Conservation (phyloP, 1,140 invertebrate species). For the Leucophenga varia region DNA sequence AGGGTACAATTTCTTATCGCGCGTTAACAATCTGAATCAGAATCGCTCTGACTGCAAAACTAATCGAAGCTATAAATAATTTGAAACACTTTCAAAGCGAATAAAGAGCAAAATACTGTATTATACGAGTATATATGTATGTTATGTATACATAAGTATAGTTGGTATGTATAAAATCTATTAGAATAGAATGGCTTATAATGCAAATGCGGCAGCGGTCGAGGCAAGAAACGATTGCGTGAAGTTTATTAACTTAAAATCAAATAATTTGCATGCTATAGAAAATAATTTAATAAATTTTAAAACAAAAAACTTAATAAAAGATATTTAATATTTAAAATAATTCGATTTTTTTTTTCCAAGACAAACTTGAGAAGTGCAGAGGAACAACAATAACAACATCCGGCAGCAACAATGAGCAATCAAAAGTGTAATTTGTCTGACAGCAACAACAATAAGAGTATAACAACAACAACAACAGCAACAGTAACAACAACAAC, state of each 20-base stretch:
- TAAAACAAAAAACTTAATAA: conserved; percentile 16
- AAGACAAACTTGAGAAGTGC: too few species aligned
- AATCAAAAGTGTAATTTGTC: conserved; percentile 19
- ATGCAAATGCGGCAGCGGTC: conserved; percentile 23
- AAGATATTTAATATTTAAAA: conserved; percentile 4
- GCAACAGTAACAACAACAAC: conserved; percentile 1
- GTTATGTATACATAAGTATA: too few species aligned
- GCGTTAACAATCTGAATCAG: too few species aligned
- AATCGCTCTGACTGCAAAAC: too few species aligned
- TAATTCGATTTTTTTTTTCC: too few species aligned
- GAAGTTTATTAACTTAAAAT: neutral
- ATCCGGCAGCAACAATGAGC: conserved; percentile 33
- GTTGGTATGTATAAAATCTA: conserved; percentile 27
- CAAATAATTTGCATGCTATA: neutral
- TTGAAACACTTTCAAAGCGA: conserved; percentile 23
- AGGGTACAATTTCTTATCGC: too few species aligned
- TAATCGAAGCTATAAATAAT: conserved; percentile 35
- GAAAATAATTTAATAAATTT: conserved; percentile 38
- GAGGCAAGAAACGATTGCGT: conserved; percentile 10
- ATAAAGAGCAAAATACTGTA: too few species aligned
- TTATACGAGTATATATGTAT: too few species aligned
- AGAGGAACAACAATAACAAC: conserved; percentile 28
- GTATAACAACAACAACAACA: conserved; percentile 26
- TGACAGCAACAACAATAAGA: conserved; percentile 10
- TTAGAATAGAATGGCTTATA: conserved; percentile 30